Conservation (phyloP, 2,888 invertebrate species). For the Protonemura montana region DNA sequence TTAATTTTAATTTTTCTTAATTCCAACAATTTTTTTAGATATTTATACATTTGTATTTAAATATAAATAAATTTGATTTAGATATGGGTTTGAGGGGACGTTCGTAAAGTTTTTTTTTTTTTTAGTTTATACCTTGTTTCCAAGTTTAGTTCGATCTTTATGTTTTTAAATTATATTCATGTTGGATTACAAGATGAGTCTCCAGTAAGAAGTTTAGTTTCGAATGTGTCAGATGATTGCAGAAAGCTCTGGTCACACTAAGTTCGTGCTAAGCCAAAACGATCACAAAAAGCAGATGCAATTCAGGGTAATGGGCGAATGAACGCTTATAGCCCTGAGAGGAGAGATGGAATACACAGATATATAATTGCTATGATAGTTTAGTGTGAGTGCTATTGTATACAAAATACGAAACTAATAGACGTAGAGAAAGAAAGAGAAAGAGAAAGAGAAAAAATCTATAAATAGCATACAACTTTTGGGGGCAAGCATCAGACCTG, state of each 20-base stretch:
- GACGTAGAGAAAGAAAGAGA: not conserved
- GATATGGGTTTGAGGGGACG: constrained; percentile 33
- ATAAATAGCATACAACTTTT: constrained; percentile 21
- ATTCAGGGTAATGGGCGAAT: not conserved
- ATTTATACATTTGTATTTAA: constrained; percentile 40
- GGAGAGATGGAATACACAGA: not conserved
- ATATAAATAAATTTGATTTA: not conserved
- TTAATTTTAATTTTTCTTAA: not conserved
- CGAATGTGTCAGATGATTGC: not conserved
- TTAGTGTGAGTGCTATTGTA: constrained; percentile 5
- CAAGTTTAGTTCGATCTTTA: constrained; percentile 36
- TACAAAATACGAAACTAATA: not conserved
- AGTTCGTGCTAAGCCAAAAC: constrained; percentile 21
- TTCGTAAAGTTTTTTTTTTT: constrained; percentile 44
- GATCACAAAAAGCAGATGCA: not conserved
- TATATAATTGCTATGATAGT: constrained; percentile 15
- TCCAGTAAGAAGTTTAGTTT: constrained; percentile 24
- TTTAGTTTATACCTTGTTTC: constrained; percentile 36
- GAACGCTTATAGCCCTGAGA: not conserved
- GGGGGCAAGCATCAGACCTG: constrained; percentile 48
- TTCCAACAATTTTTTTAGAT: not conserved
- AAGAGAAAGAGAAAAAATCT: constrained; percentile 16
- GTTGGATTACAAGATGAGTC: constrained; percentile 40
- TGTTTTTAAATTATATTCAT: not conserved
- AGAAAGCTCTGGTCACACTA: not conserved